Evolutionary conservation across 1,140 invertebrate species (phyloP).

Genomic region (Bombus affinis): DNA sequence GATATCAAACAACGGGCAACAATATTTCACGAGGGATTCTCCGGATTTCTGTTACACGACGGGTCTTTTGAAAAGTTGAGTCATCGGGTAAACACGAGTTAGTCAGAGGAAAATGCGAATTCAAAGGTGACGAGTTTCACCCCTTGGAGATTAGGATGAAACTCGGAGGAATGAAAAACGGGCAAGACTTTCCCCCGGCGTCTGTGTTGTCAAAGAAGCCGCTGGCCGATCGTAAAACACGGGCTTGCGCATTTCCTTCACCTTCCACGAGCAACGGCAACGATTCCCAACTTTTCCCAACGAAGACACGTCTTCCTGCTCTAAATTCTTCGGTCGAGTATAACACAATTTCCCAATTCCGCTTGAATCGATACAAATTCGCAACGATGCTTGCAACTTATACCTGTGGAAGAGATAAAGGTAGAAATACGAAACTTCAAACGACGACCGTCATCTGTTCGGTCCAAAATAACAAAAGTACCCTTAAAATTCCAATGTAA

Average conservation of each 20-base stretch:
- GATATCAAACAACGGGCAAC: not conserved
- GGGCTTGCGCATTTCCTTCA: conserved; percentile 49
- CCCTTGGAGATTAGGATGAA: conserved; percentile 20
- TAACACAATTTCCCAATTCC: not conserved
- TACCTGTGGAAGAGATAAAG: not conserved
- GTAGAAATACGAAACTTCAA: not conserved
- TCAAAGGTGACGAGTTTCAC: not conserved
- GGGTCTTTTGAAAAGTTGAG: not conserved
- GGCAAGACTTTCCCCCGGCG: not conserved
- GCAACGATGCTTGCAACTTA: not conserved
- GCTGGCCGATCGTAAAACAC: conserved; percentile 51
- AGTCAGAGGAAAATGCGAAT: not conserved
- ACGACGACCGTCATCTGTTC: not conserved
- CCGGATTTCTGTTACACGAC: not conserved
- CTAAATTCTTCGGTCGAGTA: not conserved
- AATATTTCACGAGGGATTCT: not conserved
- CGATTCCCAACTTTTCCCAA: conserved; percentile 28
- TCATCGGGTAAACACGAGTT: conserved; percentile 14
- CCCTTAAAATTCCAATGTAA: not conserved
- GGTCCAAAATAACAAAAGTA: too few species aligned
- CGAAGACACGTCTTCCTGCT: not conserved
- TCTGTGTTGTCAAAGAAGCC: conserved; percentile 47
- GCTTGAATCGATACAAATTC: not conserved
- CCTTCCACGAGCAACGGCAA: conserved; percentile 10
- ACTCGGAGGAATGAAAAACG: conserved; percentile 22